Percentiles rank a stretch among this genome's conserved stretches.
Conservation (phyloP, 2,888 invertebrate genomes). For the Synanthedon tipuliformis region DNA sequence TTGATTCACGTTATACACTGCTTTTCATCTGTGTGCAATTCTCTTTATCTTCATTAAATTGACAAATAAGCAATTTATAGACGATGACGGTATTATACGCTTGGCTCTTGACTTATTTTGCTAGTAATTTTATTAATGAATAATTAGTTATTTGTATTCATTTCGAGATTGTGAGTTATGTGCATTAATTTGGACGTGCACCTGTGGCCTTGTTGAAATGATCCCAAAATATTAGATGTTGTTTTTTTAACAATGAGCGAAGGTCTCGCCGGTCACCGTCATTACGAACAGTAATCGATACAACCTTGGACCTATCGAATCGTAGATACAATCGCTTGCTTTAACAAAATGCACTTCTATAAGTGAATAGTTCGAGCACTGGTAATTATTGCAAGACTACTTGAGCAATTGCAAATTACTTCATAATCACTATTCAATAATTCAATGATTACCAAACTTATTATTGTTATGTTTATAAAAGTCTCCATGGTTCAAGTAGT, state of each 20-base stretch:
- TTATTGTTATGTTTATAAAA: not conserved
- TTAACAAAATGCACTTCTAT: conserved; percentile 12
- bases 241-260: conserved; percentile 2
- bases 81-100: not conserved
- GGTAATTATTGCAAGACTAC: conserved; percentile 1
- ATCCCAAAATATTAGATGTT: conserved; percentile 6
- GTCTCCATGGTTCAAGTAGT: not conserved
- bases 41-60: not conserved
- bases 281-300: conserved; percentile 17
- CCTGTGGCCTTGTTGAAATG: conserved; percentile 1
- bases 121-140: not conserved
- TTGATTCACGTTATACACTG: not conserved
- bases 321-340: conserved; percentile 18
- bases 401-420: not conserved
- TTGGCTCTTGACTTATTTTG: not conserved
- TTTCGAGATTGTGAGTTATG: not conserved
- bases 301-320: conserved; percentile 26
- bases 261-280: conserved; percentile 9
- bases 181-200: not conserved
- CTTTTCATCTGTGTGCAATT: not conserved
- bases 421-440: not conserved
- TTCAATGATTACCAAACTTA: too few relatives aligned
- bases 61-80: not conserved
- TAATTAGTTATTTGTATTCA: not conserved
- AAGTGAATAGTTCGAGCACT: conserved; percentile 4